Base-by-base conservation (phyloP, 2,888 invertebrate species). In the Aphodius sticticus region DNA sequence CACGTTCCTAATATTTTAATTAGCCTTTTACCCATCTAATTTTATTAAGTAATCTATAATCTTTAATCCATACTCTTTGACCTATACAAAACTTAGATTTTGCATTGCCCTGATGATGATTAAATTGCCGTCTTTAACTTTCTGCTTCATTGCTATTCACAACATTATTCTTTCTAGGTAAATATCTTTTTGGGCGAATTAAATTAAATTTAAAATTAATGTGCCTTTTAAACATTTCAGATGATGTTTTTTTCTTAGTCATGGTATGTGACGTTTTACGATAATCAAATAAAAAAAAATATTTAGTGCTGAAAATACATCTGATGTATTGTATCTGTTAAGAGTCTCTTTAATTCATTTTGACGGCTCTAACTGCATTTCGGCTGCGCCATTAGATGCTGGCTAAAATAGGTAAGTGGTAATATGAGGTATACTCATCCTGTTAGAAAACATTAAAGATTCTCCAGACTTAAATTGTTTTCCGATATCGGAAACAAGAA, bases 351-450 rank as follows among this genome's bases (percentile, higher is more conserved):
- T 75, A 82, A 72, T n/a, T 79, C 82, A 38, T 75, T 80, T 82
- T 83, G 82, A 16, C 26, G 7, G 77, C 81, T 80, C 83, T 83
- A 37, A 83, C 83, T 3, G 81, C 37, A 76, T 83, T 83, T 84
- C 83, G 1, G 82, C 83, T 9, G 82, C 81, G 3, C 83, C 82
- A 79, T 84, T 83, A 9, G 83, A 81, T 38, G 77, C n/a, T 16
- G 79, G 81, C 71, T 81, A 76, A 78, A 77, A 81, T 7, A 81
- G 83, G 15, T 83, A 75, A 38, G 77, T 71, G 6, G 78, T 81
- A 37, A 84, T 72, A 72, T 83, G 82, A 2, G 69, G 69, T 69
- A 84, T 81, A 35, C 69, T 75, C 79, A 83, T 83, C 38, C 53
- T 80, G 6, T 70, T 75, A 36, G 81, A 77, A 80, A 83, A 82